Evolutionary conservation across 1,140 invertebrate species (phyloP), one percentile per base, ranked within the genome.

Genomic region (Pseudachorutes palmiensis): DNA sequence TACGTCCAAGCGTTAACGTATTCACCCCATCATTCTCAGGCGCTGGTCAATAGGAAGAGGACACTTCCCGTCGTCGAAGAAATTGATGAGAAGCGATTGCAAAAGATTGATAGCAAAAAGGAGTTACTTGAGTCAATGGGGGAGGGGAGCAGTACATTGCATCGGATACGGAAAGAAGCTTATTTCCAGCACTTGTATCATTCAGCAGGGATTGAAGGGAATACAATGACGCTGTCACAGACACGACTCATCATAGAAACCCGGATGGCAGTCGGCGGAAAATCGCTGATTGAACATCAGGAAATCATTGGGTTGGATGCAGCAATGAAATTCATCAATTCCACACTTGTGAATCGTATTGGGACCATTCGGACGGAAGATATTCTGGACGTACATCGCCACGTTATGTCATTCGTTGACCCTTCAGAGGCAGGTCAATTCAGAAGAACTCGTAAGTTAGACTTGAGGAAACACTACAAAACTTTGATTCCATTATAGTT

Each of bases 151-250:
- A 81, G 86, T 1, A 88, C 90, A 14, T 80, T 97, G 63, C 82
- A 89, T n/a, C 83, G 92, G 72, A 87, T 92, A 1, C 98, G 96
- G 76, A 91, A 92, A 76, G 92, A 97, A 78, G 90, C 91, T 19
- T 97, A 96, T 78, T 96, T 93, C 76, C 87, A 92, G 75, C 92
- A 98, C 78, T 94, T 98, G 66, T 97, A 97, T 80, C 95, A 98
- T 75, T 97, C 94, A 1, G 93, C 95, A 64, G 95, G 91, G 33
- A 96, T 98, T 70, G 95, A 98, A 81, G 96, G 96, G 1, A 98
- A 98, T 75, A 97, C 94, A 1, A 91, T 98, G 87, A 90, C 91
- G 31, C 80, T 98, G n/a, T 85, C 88, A 26, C 90, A 98, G 78
- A 94, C 95, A 0, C 81, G 94, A 69, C 89, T 89, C 62, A 89